phyloP scores from a whole-genome alignment of 2,888 invertebrate genomes.

The Oscheius onirici region DNA sequence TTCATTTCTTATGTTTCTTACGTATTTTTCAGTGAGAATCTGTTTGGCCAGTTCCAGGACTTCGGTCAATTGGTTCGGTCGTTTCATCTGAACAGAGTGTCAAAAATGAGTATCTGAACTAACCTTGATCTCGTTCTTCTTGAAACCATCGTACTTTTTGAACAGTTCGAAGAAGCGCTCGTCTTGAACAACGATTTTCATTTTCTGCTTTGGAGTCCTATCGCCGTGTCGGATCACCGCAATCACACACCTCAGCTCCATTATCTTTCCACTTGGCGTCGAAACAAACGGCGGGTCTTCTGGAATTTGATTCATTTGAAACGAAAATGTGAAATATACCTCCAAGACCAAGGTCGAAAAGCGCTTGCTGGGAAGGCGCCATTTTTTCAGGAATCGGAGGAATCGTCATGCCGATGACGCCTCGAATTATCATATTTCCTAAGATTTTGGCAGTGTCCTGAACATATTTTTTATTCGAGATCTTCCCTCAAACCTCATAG shows the following conservation, averaged over 20 bases:
- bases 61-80: slow-evolving; percentile 95
- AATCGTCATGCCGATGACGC: slow-evolving; percentile 79
- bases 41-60: slow-evolving; percentile 94
- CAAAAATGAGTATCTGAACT: no score
- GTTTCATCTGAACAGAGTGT: slow-evolving; percentile 78
- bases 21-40: slow-evolving; percentile 74
- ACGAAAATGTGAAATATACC: slow-evolving; percentile 28
- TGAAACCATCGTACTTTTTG: slow-evolving; percentile 93
- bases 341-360: slow-evolving; percentile 57
- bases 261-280: slow-evolving; percentile 98
- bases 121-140: slow-evolving; percentile 90
- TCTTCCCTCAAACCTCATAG: slow-evolving; percentile 80
- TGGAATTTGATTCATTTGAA: slow-evolving; percentile 5
- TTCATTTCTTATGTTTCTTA: background rate
- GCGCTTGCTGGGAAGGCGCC: no score
- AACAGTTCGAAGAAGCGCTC: slow-evolving; percentile 88
- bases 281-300: slow-evolving; percentile 98
- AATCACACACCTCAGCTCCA: slow-evolving; percentile 90
- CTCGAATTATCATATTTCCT: slow-evolving; percentile 94
- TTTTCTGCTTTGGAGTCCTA: slow-evolving; percentile 98
- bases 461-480: slow-evolving; percentile 2
- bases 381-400: slow-evolving; percentile 1
- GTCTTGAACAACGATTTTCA: slow-evolving; percentile 79
- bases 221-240: slow-evolving; percentile 98
- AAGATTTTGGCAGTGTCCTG: slow-evolving; percentile 94